Evolutionary conservation across 2,113 vertebrate genomes (phyloP).

Genomic region (Sigmodon hispidus): DNA sequence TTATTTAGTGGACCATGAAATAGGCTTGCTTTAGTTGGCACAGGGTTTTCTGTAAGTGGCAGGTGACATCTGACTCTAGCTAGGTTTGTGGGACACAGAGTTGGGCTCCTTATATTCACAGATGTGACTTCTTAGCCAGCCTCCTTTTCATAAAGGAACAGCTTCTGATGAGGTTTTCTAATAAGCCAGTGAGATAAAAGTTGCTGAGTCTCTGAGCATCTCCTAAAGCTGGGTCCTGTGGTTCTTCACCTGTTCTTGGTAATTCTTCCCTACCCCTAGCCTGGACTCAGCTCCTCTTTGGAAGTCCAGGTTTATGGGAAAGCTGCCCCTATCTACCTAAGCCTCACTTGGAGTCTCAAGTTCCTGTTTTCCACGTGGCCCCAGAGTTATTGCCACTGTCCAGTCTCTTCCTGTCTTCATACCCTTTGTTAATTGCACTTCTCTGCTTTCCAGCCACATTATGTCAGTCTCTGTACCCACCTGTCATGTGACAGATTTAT

Average conservation of each 20-base stretch:
- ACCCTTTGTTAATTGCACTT: background rate
- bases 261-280: background rate
- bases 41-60: fast-evolving
- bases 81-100: background rate
- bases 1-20: background rate
- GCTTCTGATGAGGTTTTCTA: background rate
- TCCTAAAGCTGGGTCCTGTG: background rate
- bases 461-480: too few species aligned
- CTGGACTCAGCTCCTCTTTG: background rate
- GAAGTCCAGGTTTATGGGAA: background rate
- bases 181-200: background rate
- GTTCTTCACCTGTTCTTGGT: background rate
- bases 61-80: background rate
- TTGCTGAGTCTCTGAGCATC: background rate
- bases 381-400: background rate
- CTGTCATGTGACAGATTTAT: background rate
- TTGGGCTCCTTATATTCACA: background rate
- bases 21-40: background rate
- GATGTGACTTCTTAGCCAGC: background rate
- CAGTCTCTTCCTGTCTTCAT: background rate
- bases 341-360: background rate
- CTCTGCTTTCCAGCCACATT: background rate
- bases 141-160: background rate
- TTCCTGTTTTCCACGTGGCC: background rate
- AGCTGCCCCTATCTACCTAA: background rate